Percentiles rank a stretch among this genome's conserved stretches.
Evolutionary conservation across 2,888 invertebrate genomes (phyloP).

Genomic region (Nyleta sp.): DNA sequence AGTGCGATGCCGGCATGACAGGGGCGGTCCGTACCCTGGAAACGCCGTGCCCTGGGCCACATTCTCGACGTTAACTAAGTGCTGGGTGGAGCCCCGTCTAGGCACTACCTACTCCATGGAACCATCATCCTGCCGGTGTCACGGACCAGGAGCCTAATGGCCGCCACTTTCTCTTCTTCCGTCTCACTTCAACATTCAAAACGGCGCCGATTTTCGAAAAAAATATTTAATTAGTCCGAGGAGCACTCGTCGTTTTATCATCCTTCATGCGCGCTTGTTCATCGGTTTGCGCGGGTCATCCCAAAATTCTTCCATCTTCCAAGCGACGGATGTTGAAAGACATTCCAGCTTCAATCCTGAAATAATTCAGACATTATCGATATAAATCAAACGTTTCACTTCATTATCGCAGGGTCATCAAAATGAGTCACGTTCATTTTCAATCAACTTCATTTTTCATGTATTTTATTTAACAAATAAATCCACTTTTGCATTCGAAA

Average conservation of each 20-base stretch:
- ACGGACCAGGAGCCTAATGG: slow-evolving; percentile 75
- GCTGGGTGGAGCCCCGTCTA: slow-evolving; percentile 82
- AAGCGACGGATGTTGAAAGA: slow-evolving; percentile 3
- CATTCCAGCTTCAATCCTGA: not conserved
- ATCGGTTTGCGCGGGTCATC: not conserved
- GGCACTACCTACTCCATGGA: slow-evolving; percentile 81
- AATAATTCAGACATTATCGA: too few relatives aligned
- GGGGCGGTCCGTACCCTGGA: slow-evolving; percentile 84
- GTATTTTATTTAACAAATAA: too few relatives aligned
- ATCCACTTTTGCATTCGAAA: too few relatives aligned
- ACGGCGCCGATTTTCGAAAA: slow-evolving; percentile 52
- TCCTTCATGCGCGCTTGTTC: slow-evolving; percentile 19
- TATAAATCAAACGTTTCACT: too few relatives aligned
- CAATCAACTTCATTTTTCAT: too few relatives aligned
- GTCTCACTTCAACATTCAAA: slow-evolving; percentile 72
- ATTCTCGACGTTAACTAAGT: slow-evolving; percentile 85
- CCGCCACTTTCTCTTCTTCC: slow-evolving; percentile 72
- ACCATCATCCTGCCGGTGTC: slow-evolving; percentile 78
- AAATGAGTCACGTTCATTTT: too few relatives aligned
- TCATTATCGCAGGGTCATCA: too few relatives aligned
- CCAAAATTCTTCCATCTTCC: not conserved
- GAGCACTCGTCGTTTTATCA: slow-evolving; percentile 28
- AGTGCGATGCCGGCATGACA: slow-evolving; percentile 82
- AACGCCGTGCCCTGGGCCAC: slow-evolving; percentile 84
- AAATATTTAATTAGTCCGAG: slow-evolving; percentile 48